Conservation (phyloP, 2,888 invertebrate genomes). For the Pammene aurita region DNA sequence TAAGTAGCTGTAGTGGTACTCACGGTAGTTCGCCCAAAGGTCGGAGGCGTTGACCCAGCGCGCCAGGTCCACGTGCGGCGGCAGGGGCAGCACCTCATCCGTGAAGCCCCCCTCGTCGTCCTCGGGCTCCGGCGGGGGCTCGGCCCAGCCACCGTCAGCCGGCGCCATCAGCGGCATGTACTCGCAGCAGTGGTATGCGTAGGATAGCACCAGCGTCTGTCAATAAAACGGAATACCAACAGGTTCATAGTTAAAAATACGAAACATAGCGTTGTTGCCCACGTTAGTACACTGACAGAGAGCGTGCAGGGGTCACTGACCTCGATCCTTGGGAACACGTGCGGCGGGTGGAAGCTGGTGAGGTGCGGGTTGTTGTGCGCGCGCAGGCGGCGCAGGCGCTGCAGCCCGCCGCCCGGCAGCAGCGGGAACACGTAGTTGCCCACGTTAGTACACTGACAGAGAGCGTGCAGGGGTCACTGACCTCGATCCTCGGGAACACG, state of each 20-base stretch:
- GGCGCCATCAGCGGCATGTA: constrained; percentile 89
- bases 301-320: constrained; percentile 48
- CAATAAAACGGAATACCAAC: constrained; percentile 37
- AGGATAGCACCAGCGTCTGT: constrained; percentile 92
- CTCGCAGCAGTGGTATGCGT: constrained; percentile 98
- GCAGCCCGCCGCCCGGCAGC: constrained; percentile 92
- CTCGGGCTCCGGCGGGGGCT: constrained; percentile 55
- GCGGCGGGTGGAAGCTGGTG: constrained; percentile 93
- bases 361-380: constrained; percentile 96
- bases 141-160: constrained; percentile 85
- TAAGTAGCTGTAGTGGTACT: constrained; percentile 57
- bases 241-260: too few species aligned
- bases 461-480: constrained; percentile 42
- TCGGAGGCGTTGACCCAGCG: constrained; percentile 92
- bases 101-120: constrained; percentile 64
- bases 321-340: constrained; percentile 92
- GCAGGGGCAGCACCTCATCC: constrained; percentile 73
- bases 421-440: constrained; percentile 94
- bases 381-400: constrained; percentile 91
- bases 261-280: too few species aligned
- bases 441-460: constrained; percentile 83
- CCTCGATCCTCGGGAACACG: constrained; percentile 91
- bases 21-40: constrained; percentile 92
- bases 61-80: constrained; percentile 80
- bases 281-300: too few species aligned